Conservation (phyloP, 1,140 invertebrate genomes). For the Thaumetopoea pityocampa region DNA sequence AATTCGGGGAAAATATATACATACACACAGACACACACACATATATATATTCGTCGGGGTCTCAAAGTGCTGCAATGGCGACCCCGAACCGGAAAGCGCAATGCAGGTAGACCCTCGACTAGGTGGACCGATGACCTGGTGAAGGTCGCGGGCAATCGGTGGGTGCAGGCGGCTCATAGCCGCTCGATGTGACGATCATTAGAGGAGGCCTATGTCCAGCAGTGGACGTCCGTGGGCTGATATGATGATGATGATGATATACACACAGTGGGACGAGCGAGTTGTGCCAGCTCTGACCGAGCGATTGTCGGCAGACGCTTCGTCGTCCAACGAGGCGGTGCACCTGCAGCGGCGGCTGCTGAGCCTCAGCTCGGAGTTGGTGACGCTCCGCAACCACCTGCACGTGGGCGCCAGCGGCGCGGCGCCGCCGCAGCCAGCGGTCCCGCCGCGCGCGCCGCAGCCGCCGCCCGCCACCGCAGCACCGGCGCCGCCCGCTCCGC, state of each 20-base stretch:
- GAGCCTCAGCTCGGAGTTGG: constrained; percentile 91
- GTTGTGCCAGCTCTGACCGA: not conserved
- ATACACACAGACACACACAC: too few relatives aligned
- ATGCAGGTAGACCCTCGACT: too few relatives aligned
- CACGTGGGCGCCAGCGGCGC: constrained; percentile 79
- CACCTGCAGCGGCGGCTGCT: constrained; percentile 92
- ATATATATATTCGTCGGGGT: too few relatives aligned
- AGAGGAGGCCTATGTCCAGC: too few relatives aligned
- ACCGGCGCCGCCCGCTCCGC: constrained; percentile 36
- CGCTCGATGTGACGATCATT: too few relatives aligned
- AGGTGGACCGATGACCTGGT: too few relatives aligned
- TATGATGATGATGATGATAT: constrained; percentile 16
- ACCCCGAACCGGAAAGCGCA: too few relatives aligned
- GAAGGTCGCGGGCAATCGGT: too few relatives aligned
- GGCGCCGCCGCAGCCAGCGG: constrained; percentile 51
- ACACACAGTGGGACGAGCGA: not conserved
- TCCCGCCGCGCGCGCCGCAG: constrained; percentile 23
- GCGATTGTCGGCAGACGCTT: constrained; percentile 85
- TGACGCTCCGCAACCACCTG: constrained; percentile 90
- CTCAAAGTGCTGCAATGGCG: too few relatives aligned
- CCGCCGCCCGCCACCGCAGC: constrained; percentile 34
- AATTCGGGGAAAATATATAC: too few relatives aligned
- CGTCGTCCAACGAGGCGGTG: constrained; percentile 94
- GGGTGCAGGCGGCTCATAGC: too few relatives aligned
- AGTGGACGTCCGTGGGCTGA: constrained; percentile 21